Conservation (phyloP, 2,797 vertebrate species). For the Liparis tanakae region DNA sequence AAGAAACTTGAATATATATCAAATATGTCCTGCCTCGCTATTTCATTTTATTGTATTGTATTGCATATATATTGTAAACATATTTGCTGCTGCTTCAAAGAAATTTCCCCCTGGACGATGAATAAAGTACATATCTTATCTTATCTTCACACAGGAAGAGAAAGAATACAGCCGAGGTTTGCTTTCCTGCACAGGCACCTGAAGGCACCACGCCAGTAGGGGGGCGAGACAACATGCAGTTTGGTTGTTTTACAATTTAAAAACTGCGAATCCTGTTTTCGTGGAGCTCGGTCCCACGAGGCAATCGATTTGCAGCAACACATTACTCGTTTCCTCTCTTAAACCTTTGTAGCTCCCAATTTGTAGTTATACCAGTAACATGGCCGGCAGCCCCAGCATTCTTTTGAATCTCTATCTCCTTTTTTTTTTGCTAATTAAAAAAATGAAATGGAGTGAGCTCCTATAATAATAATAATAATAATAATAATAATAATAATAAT, state of each 20-base stretch:
- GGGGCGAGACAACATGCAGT: constrained; percentile 13
- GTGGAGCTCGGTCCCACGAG: constrained; percentile 1
- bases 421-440: constrained; percentile 61
- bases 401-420: constrained; percentile 55
- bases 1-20: constrained; percentile 4
- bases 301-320: constrained; percentile 34
- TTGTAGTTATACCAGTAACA: constrained; percentile 34
- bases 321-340: constrained; percentile 7
- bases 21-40: no score
- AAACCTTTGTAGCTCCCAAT: constrained; percentile 25
- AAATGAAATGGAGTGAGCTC: constrained; percentile 53
- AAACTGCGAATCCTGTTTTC: constrained; percentile 30
- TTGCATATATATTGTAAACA: no score
- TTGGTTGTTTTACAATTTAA: constrained; percentile 38
- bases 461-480: constrained; percentile 64
- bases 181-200: constrained; percentile 25
- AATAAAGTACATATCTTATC: no score
- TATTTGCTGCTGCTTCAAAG: no score
- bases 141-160: constrained; percentile 10
- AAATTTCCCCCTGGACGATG: no score
- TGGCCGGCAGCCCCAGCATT: constrained; percentile 43
- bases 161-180: constrained; percentile 13
- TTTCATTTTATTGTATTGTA: no score
- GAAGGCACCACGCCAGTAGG: constrained; percentile 1
- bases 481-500: constrained; percentile 64